phyloP scores from a whole-genome alignment of 2,113 vertebrate species.

The Nettapus auritus region DNA sequence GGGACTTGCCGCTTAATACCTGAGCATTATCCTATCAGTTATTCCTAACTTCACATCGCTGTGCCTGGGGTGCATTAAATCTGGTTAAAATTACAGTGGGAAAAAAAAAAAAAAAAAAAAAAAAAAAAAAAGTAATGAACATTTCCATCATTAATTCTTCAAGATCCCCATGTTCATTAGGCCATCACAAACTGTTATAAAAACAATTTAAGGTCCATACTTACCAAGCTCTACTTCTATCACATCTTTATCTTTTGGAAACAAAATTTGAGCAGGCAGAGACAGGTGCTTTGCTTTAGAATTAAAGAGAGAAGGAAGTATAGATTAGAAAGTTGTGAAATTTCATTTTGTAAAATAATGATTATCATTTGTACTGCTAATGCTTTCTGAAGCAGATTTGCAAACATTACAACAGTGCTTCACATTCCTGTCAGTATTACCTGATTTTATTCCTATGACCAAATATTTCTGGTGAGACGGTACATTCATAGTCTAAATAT shows the following conservation, averaged over 20 bases:
- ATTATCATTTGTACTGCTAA: neutral
- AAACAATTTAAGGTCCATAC: neutral
- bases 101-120: neutral
- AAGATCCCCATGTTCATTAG: neutral
- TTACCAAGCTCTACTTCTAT: conserved; percentile 73
- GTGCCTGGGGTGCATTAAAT: neutral
- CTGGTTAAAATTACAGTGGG: neutral
- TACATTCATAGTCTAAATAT: neutral
- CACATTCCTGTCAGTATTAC: neutral
- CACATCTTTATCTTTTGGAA: conserved; percentile 47
- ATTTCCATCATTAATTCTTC: neutral
- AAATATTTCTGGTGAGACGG: neutral
- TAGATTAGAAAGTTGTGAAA: neutral
- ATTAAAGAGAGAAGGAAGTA: neutral
- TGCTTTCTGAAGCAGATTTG: neutral
- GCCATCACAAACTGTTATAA: neutral
- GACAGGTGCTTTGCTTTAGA: conserved; percentile 2
- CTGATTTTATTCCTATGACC: neutral
- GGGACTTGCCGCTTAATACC: neutral
- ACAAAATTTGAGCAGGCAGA: conserved; percentile 51
- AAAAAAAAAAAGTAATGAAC: neutral
- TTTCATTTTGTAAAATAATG: neutral
- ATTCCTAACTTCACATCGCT: neutral
- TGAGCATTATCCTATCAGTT: neutral
- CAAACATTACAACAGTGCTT: neutral